Base-by-base conservation (phyloP, 2,113 vertebrate genomes). In the Cynocephalus volans region DNA sequence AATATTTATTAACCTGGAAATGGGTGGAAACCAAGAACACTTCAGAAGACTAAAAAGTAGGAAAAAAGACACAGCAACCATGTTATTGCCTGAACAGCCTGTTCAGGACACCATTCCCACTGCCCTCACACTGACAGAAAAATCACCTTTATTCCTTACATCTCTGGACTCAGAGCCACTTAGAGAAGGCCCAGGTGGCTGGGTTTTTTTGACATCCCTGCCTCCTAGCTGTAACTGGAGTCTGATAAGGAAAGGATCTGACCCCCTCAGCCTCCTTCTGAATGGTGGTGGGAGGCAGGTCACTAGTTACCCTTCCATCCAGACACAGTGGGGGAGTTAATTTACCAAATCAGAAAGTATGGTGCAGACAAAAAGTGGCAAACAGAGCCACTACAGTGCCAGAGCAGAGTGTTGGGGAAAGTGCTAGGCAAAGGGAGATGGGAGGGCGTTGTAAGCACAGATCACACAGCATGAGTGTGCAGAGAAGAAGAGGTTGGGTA, bases 1-100 rank as follows among this genome's bases (percentile, higher is more conserved):
- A 86, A 82, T 87, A 82, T 90, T 69, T 82, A 81, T 82, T 87
- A 36, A 41, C 52, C 62, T 76, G 69, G n/a, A 90, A 95, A 76
- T 31, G 21, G 31, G 19, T 48, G 72, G 56, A 56, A 79, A 92
- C 15, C 31, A 60, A 72, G 84, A 41, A 9, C 36, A 72, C 70
- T 70, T n/a, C 24, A 73, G 70, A 76, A 70, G 45, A 18, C 76
- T 88, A 60, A 50, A 67, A 48, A 48, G 70, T 80, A 81, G 36
- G 81, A 45, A 56, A 60, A 69, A 69, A 69, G 48, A 60, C 17
- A 60, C 21, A 69, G 77, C 52, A 31, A 54, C 58, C 73, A 85
- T 33, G 33, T 64, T 83, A 65, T 17, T 80, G 56, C 33, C 64
- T 18, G 21, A 80, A 52, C 4, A 79, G 33, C 41, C 50, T 60